Base-by-base conservation (phyloP, 2,113 vertebrate species). In the Tapirus terrestris region DNA sequence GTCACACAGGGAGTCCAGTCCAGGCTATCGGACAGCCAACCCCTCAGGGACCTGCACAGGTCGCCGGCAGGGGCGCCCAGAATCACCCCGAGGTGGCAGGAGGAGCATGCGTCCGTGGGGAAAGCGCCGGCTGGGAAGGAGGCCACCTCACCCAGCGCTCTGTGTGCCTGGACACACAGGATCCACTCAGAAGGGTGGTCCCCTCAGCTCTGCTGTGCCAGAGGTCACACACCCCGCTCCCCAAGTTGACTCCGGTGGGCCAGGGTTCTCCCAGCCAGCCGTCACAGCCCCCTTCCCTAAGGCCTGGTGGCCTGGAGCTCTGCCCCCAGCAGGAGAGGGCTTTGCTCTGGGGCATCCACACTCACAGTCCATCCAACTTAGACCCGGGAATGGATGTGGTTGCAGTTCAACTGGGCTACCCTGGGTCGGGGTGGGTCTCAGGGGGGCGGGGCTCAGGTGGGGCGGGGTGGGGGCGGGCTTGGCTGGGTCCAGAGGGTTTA, bases 151-250 rank as follows among this genome's bases (percentile, higher is more conserved):
- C 31, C 51, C n/a, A 6, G 29, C 1, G 6, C 2, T 5, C 75
- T 5, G 3, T n/a, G 16, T 7, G 0, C n/a, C 33, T 11, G 25
- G 25, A 63, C 56, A 33, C 1, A 6, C 3, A 0, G 25, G 45
- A 23, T 23, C 14, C 36, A 5, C 20, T 80, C 18, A 5, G 9
- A 6, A 61, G 27, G 13, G 8, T 21, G 7, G 5, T n/a, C 7
- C n/a, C 61, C 17, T 27, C 8, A 18, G 31, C 14, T 7, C 51
- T 39, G 48, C 25, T 9, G 8, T 0, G 1, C 33, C 43, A 29
- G 80, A 27, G 61, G 6, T n/a, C 39, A 18, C 6, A 48, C 1
- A 25, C 12, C 65, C 36, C 2, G 21, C 31, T 58, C 14, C 73
- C 33, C 29, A 12, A 8, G 43, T 5, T 53, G 14, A 65, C 20